A percentile compares a stretch with the other conserved stretches of the same genome.
phyloP scores from a whole-genome alignment of 1,140 invertebrate species.

The Coelopa frigida region DNA sequence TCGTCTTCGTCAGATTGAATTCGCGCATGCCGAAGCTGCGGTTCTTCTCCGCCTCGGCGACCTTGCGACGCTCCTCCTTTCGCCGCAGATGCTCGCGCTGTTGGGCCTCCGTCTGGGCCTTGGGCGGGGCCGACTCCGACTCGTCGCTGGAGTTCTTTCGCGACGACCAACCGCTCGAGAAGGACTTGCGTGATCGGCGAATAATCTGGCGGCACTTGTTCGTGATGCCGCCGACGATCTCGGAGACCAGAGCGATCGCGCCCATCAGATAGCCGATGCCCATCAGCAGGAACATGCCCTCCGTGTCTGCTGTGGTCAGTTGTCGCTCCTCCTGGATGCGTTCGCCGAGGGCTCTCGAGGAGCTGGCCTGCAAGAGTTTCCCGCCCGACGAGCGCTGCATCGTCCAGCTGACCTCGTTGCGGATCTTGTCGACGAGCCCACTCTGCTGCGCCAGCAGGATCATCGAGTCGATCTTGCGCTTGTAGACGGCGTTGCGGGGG shows the following conservation, averaged over 20 bases:
- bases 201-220: constrained; percentile 48
- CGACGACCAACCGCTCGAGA: constrained; percentile 31
- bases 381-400: constrained; percentile 54
- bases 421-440: constrained; percentile 58
- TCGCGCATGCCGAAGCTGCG: constrained; percentile 31
- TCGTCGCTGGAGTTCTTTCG: constrained; percentile 15
- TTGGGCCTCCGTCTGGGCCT: constrained; percentile 5
- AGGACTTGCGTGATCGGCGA: constrained; percentile 26
- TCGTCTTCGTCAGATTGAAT: constrained; percentile 34
- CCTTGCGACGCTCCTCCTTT: constrained; percentile 21
- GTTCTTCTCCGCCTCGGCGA: constrained; percentile 18
- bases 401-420: constrained; percentile 60
- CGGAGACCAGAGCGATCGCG: constrained; percentile 49
- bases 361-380: constrained; percentile 50
- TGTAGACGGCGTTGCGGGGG: constrained; percentile 55
- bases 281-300: constrained; percentile 69
- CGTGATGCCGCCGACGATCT: constrained; percentile 58
- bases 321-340: constrained; percentile 56
- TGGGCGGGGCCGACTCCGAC: background rate
- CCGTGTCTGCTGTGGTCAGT: constrained; percentile 63
- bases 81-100: constrained; percentile 21
- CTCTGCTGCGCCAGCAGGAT: constrained; percentile 54
- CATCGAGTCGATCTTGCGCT: constrained; percentile 51
- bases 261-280: constrained; percentile 58
- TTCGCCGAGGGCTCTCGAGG: constrained; percentile 26